These are phyloP conservation scores for Sesamia inferens DNA, from an alignment of 2,888 invertebrate genomes.

Conservation along the genomic window DNA sequence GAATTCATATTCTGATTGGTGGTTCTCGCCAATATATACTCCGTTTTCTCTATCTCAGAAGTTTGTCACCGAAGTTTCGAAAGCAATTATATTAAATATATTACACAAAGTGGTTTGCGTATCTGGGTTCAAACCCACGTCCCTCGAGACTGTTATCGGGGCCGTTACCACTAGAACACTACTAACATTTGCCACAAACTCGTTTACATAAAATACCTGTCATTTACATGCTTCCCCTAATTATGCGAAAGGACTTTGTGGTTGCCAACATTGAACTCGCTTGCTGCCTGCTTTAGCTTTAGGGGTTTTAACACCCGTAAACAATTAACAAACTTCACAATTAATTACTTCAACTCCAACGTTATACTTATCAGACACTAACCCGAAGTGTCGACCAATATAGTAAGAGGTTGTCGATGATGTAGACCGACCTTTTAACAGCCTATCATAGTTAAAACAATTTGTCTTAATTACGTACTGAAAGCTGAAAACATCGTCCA, in stretches of 20 bases:
- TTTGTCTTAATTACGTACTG: conserved; percentile 43
- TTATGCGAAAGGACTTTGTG: background rate
- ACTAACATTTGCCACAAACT: background rate
- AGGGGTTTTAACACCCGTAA: conserved; percentile 18
- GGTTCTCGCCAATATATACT: background rate
- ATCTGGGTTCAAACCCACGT: background rate
- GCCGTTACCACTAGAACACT: background rate
- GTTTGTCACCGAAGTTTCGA: background rate
- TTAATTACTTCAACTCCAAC: conserved; percentile 29
- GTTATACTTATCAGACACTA: conserved; percentile 27
- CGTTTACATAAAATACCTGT: background rate
- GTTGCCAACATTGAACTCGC: background rate
- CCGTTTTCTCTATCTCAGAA: no score
- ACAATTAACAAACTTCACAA: conserved; percentile 34
- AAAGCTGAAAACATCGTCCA: conserved; percentile 33
- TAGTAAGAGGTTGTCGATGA: conserved; percentile 12
- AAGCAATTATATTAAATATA: background rate
- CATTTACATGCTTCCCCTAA: background rate
- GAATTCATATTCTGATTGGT: no score
- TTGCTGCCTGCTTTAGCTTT: background rate
- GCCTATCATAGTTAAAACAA: conserved; percentile 36
- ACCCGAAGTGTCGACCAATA: conserved; percentile 16
- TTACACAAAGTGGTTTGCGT: background rate
- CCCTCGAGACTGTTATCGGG: no score
- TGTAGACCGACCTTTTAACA: conserved; percentile 11